Percentiles rank a stretch among this genome's conserved stretches.
Evolutionary conservation across 2,888 invertebrate species (phyloP).

Genomic region (Leptinotarsa rubiginosa): DNA sequence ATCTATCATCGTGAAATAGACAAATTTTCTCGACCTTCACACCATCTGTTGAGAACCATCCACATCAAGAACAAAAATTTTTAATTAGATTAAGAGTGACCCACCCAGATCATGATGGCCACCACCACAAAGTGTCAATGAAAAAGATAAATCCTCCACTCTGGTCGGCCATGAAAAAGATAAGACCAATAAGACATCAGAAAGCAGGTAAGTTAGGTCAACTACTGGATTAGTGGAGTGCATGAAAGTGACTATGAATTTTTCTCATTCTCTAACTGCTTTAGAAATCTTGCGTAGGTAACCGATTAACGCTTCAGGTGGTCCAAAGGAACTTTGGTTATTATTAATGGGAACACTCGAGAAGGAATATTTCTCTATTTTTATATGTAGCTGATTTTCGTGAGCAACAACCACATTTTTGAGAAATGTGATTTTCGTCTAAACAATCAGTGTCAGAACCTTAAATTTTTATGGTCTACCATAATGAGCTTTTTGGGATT

Average conservation of each 20-base stretch:
- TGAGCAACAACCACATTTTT: too few relatives aligned
- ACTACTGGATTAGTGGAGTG: conserved; percentile 7
- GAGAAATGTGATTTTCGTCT: too few relatives aligned
- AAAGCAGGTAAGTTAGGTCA: conserved; percentile 33
- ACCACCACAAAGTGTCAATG: conserved; percentile 49
- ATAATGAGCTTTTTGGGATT: too few relatives aligned
- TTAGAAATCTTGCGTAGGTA: background rate
- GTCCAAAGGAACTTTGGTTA: background rate
- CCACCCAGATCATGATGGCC: conserved; percentile 56
- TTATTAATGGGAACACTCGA: too few relatives aligned
- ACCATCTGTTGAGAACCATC: conserved; percentile 48
- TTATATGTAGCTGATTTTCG: too few relatives aligned
- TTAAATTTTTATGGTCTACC: too few relatives aligned
- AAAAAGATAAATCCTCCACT: conserved; percentile 53
- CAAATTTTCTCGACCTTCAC: conserved; percentile 31
- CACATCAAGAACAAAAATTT: conserved; percentile 24
- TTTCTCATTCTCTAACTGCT: background rate
- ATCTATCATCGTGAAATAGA: background rate
- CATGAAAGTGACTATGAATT: background rate
- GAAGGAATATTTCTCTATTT: too few relatives aligned
- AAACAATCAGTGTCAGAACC: too few relatives aligned
- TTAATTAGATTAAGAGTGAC: conserved; percentile 30
- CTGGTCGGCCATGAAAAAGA: conserved; percentile 54
- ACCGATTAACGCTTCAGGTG: background rate
- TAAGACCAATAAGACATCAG: conserved; percentile 52